Base-by-base conservation (phyloP, 2,797 vertebrate genomes). In the Anabacerthia variegaticeps region DNA sequence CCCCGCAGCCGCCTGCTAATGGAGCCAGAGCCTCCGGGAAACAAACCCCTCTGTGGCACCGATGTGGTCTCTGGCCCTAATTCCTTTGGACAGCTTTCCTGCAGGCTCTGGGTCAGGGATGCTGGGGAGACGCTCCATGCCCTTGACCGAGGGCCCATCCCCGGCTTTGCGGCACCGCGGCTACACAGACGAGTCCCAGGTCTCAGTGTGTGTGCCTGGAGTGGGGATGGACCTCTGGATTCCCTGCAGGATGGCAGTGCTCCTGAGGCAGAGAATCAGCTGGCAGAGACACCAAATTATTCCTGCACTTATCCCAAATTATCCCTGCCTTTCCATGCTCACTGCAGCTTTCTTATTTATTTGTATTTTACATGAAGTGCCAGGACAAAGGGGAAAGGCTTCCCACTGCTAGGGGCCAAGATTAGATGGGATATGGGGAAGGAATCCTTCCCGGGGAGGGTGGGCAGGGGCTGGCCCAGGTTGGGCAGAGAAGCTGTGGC, bases 91-190 rank as follows among this genome's bases (percentile, higher is more conserved):
- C 94, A 94, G 81, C 49, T 56, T 55, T 61, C 51, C 92, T 55
- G 65, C 48, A n/a, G 94, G 85, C 82, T 94, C 56, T 71, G 73
- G 92, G 82, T 61, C 92, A 88, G 65, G 65, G 55, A 14, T 20
- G 4, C 7, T 0, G 1, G 15, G 12, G n/a, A 22, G 52, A 44
- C 0, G 1, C 36, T 26, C 21, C 1, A 1, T 68, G 82, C 73
- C 73, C 77, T 72, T 51, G 52, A 2, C 44, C 2, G 2, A 26
- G 24, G 0, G 54, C 6, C 0, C 3, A 8, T 15, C 44, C 65
- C 37, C 0, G 3, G 59, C 63, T 28, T 68, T 48, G 74, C 37
- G 9, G 71, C 62, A 43, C 66, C 7, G 0, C 6, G 1, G 65
- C n/a, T 21, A 12, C 0, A 2, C 1, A 1, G 66, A 28, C 26